phyloP scores from a whole-genome alignment of 2,113 vertebrate genomes.

The Glaucidium brasilianum region DNA sequence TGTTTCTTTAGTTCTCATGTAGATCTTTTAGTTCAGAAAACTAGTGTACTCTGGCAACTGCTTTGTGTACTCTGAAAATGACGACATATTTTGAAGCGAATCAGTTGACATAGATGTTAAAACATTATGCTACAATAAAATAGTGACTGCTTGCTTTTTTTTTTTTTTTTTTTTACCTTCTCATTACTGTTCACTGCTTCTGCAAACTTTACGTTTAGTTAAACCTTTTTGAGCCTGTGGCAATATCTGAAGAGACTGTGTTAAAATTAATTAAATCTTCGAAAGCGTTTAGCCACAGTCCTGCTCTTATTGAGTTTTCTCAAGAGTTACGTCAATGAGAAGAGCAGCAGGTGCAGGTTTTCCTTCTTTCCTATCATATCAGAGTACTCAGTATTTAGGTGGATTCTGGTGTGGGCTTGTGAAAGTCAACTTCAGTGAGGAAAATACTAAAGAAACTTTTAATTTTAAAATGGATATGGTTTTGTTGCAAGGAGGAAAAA shows the following conservation, averaged over 20 bases:
- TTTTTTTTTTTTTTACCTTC: neutral
- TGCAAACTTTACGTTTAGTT: neutral
- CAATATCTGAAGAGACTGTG: neutral
- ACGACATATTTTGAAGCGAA: neutral
- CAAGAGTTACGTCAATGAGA: neutral
- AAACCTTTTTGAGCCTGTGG: neutral
- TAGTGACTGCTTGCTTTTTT: neutral
- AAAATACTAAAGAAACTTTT: neutral
- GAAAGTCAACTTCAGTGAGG: neutral
- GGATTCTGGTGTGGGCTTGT: neutral
- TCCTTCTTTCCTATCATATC: neutral
- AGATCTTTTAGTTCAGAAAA: neutral
- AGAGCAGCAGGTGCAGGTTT: neutral
- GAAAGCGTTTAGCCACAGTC: neutral
- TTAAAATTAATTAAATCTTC: slow-evolving; percentile 26
- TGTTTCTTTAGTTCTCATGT: neutral
- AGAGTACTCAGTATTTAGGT: neutral
- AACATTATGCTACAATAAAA: neutral
- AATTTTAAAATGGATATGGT: neutral
- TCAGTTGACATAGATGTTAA: neutral
- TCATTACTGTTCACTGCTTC: neutral
- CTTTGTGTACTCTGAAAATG: neutral
- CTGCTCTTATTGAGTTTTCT: neutral
- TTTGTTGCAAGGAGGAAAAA: neutral
- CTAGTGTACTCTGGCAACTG: neutral